Evolutionary conservation across 1,140 invertebrate genomes (phyloP), one percentile per base, ranked within the genome.

Genomic region (Alviniconcha marisindica): DNA sequence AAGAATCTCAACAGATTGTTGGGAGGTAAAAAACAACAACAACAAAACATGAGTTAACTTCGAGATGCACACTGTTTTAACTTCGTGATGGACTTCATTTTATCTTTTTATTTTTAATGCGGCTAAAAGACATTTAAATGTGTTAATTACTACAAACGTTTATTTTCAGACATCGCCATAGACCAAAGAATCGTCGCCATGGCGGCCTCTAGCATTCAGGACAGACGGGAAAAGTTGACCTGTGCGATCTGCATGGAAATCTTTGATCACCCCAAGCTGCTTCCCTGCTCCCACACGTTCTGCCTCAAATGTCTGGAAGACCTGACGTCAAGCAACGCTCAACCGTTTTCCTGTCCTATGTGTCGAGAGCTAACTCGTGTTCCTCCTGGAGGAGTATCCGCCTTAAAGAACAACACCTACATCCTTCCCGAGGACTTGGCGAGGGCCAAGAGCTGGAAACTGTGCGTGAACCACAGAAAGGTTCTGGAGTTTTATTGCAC

Each of bases 251-350:
- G 71, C 24, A 33, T 18, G 24, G 38, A 33, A 33, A 18, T 7
- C 7, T 74, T 74, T 38, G 24, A 24, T 12, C 24, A 40, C 36
- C 71, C 71, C 36, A 10, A 24, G 7, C n/a, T 74, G 24, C 38
- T 74, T 7, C 71, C 71, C 24, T 74, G 71, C 36, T 24, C 5
- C 71, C 71, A 74, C 71, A 74, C 38, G 2, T 74, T 42, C 24
- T 74, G 71, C 38, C 2, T 24, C 15, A 3, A 21, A 12, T 74
- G 71, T 38, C 31, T 74, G 36, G 2, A 40, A n/a, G n/a, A n/a
- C 7, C 38, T 74, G 36, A 38, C 40, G 2, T 3, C 15, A 33
- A 24, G 38, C n/a, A 10, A 10, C 14, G n/a, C 7, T 4, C 36
- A 15, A 10, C 24, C 31, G 28, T 74, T 74, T 28, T 38, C 40